These are phyloP conservation scores for Balaeniceps rex DNA, from an alignment of 2,113 vertebrate genomes.

Conservation along the genomic window DNA sequence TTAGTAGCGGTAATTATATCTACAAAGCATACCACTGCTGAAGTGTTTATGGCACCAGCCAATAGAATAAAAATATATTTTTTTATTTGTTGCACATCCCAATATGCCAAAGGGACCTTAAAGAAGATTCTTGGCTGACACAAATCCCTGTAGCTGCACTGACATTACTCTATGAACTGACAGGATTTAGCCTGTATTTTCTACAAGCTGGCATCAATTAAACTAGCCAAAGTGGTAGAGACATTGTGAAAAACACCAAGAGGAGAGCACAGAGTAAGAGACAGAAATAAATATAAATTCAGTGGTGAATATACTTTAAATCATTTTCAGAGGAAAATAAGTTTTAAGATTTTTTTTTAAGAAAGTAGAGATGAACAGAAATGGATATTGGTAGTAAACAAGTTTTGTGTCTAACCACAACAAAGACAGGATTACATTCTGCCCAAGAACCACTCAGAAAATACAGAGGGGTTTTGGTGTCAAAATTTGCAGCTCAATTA, in stretches of 20 bases:
- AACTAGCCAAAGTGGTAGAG: neutral
- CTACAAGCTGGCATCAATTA: constrained; percentile 22
- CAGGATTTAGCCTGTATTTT: constrained; percentile 29
- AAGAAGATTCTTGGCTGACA: constrained; percentile 7
- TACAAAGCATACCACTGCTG: constrained; percentile 18
- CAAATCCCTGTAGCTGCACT: neutral
- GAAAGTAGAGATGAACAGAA: neutral
- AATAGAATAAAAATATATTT: neutral
- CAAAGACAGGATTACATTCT: neutral
- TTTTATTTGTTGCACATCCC: neutral
- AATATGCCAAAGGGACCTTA: constrained; percentile 3
- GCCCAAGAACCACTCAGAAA: neutral
- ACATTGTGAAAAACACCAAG: neutral
- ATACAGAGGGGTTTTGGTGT: neutral
- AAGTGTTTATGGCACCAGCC: neutral
- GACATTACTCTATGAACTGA: neutral
- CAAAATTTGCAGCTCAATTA: neutral
- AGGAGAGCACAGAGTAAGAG: neutral
- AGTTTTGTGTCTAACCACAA: neutral
- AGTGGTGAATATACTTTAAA: neutral
- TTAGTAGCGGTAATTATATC: constrained; percentile 12
- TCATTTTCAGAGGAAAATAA: neutral
- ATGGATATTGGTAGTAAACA: neutral
- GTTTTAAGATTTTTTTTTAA: neutral
- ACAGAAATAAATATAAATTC: neutral